Conservation (phyloP, 2,797 vertebrate species). For the Mycteria americana region DNA sequence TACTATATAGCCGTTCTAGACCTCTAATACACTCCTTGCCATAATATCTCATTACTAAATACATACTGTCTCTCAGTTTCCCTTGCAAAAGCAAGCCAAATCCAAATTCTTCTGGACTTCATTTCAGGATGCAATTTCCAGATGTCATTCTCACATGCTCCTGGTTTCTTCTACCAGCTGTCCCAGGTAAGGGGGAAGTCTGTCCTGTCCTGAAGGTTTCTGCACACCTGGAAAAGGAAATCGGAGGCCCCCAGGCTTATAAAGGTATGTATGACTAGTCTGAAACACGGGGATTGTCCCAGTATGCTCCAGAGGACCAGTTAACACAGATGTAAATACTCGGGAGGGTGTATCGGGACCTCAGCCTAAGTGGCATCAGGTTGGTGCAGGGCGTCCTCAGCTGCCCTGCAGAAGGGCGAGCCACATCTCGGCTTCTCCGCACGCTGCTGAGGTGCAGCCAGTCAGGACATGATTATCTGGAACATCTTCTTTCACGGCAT, state of each 20-base stretch:
- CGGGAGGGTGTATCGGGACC: accelerated
- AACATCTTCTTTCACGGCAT: neutral
- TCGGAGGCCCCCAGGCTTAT: neutral
- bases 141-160: neutral
- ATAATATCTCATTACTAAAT: neutral
- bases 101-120: neutral
- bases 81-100: neutral
- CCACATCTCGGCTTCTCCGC: neutral
- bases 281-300: neutral
- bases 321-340: neutral
- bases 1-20: neutral
- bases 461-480: neutral
- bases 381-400: neutral
- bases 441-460: neutral
- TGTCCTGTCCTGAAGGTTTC: neutral
- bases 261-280: neutral
- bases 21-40: neutral
- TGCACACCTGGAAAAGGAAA: neutral
- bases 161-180: neutral
- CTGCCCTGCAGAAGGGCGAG: accelerated
- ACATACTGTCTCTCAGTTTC: neutral
- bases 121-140: neutral
- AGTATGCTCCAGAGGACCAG: neutral
- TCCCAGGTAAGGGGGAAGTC: neutral
- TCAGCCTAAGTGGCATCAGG: neutral